Evolutionary conservation across 2,797 vertebrate genomes (phyloP).

Genomic region (Rhodeus uyekii): DNA sequence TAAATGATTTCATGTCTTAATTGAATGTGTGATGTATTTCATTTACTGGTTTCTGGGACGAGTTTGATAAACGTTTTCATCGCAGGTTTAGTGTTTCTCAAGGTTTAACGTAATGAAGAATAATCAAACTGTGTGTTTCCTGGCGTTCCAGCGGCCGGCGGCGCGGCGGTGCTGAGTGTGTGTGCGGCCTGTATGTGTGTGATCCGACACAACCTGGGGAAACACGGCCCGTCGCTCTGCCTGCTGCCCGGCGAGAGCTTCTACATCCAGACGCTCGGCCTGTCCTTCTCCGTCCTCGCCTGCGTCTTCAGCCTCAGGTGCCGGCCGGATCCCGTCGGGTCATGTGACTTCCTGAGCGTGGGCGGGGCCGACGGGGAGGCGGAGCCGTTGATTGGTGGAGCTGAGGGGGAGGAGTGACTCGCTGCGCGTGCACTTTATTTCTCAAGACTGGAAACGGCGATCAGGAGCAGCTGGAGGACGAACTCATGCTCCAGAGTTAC

Average conservation of each 20-base stretch:
- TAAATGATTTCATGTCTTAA: too few relatives aligned
- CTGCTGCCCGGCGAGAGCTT: slow-evolving; percentile 61
- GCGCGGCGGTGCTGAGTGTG: slow-evolving; percentile 43
- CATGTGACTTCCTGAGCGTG: slow-evolving; percentile 17
- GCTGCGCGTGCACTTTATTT: background rate
- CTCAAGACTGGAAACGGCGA: background rate
- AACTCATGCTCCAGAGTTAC: too few relatives aligned
- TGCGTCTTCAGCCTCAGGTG: slow-evolving; percentile 4
- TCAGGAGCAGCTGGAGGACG: too few relatives aligned
- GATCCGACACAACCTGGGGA: slow-evolving; percentile 51
- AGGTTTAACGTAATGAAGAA: too few relatives aligned
- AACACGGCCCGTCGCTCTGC: background rate
- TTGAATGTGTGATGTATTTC: too few relatives aligned
- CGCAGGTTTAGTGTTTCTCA: too few relatives aligned
- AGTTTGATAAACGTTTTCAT: too few relatives aligned
- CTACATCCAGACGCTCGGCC: slow-evolving; percentile 51
- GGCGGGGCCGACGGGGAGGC: slow-evolving; percentile 42
- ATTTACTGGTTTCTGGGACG: too few relatives aligned
- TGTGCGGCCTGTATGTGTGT: slow-evolving; percentile 55
- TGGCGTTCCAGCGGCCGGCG: slow-evolving; percentile 44
- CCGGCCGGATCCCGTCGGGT: background rate
- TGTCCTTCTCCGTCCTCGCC: slow-evolving; percentile 53
- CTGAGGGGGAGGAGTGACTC: slow-evolving; percentile 13
- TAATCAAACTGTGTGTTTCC: too few relatives aligned
- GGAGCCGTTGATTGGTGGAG: slow-evolving; percentile 33